Evolutionary conservation across 2,113 vertebrate genomes (phyloP), one percentile per base, ranked within the genome.

Genomic region (Corythoichthys haematopterus): DNA sequence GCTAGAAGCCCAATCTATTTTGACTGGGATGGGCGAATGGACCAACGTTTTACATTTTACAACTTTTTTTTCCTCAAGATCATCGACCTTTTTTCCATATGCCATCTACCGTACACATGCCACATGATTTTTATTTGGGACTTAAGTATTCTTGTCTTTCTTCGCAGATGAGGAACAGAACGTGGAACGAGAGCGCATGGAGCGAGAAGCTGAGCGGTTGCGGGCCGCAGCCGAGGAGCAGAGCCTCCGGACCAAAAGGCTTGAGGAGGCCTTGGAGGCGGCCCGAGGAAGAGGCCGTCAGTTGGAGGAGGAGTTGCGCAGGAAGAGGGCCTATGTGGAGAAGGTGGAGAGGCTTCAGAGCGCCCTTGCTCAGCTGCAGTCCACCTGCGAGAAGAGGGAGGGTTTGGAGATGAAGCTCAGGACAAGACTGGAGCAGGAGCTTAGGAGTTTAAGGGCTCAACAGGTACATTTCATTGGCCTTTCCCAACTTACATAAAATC

Each of bases 321-420:
- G 94, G 86, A 99, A 99, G 71, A 88, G 94, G 65, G 96, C 96
- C 0, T 99, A 98, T 0, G 96, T 99, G 75, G 96, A 98, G 82
- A 98, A 97, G 82, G 97, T 98, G 71, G 97, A 99, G 86, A 80
- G 94, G 79, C 91, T 99, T 71, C 97, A 99, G 90, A 95, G 95
- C 28, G 96, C 97, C 0, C 90, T 98, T 53, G 94, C 92, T 51
- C 97, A 99, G 88, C 93, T 99, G 52, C 97, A 99, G 89, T 94
- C 95, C 0, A 96, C 97, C 69, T 98, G 97, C 0, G 97, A 99
- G 85, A 99, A 99, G 89, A 88, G 97, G 1, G 97, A 98, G 84
- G 91, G 93, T 70, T 89, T 98, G 59, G 97, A 98, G 83, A 89
- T 96, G 75, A 93, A 93, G 65, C 90, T 99, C 64, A 93, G 97